Conservation (phyloP, 2,888 invertebrate genomes). For the Callinectes sapidus region DNA sequence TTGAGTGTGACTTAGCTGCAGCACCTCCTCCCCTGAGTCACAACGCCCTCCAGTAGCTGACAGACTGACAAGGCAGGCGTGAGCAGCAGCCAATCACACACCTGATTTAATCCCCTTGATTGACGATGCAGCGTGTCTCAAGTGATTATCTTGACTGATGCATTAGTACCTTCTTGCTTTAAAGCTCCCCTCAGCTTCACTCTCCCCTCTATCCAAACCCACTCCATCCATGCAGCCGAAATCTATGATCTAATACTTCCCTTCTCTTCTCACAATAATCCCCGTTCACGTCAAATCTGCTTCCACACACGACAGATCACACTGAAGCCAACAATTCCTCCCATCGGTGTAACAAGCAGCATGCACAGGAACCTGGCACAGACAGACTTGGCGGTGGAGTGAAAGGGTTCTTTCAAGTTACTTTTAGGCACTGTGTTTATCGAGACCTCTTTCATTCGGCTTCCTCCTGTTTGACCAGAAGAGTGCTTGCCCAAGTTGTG, state of each 20-base stretch:
- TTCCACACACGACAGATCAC: background rate
- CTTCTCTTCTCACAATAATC: background rate
- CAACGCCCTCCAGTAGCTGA: background rate
- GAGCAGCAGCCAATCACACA: conserved; percentile 7
- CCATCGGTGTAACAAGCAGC: background rate
- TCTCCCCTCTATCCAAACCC: background rate
- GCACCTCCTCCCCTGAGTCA: background rate
- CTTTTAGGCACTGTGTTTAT: conserved; percentile 7
- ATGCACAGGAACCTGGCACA: background rate
- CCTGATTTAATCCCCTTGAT: conserved; percentile 30
- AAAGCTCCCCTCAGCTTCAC: background rate
- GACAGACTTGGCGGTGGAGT: background rate
- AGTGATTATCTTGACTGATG: conserved; percentile 6
- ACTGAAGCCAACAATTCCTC: background rate
- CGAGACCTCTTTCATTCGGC: conserved; percentile 20
- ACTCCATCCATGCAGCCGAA: background rate
- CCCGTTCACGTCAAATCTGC: background rate
- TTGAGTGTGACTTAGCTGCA: background rate
- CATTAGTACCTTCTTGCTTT: background rate
- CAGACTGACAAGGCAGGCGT: conserved; percentile 13
- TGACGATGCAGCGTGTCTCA: conserved; percentile 19
- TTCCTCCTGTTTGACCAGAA: conserved; percentile 34
- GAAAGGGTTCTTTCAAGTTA: background rate
- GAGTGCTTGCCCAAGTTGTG: conserved; percentile 31
- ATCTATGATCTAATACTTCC: background rate